These are phyloP conservation scores for Diadophis punctatus DNA, from an alignment of 2,113 vertebrate genomes.

Conservation along the genomic window DNA sequence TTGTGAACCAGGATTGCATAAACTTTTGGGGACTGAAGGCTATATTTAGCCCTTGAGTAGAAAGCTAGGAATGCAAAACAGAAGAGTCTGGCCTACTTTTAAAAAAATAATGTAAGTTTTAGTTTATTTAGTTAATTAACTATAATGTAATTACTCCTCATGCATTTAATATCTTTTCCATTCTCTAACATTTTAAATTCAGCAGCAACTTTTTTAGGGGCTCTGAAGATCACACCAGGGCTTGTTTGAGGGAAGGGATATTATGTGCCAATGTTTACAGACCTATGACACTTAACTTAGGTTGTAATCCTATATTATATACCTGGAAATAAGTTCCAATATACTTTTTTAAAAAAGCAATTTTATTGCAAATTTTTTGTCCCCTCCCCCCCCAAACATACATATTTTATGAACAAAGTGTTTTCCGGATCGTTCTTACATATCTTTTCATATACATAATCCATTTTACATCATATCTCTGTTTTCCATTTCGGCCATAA, in stretches of 20 bases:
- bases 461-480: too few relatives aligned
- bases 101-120: neutral
- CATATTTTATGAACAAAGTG: too few relatives aligned
- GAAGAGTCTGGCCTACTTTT: neutral
- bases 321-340: neutral
- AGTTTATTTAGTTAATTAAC: neutral
- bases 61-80: neutral
- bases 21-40: neutral
- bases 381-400: too few relatives aligned
- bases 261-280: neutral
- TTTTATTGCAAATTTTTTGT: too few relatives aligned
- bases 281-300: conserved; percentile 15
- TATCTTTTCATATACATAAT: too few relatives aligned
- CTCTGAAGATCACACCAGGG: neutral
- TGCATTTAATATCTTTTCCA: neutral
- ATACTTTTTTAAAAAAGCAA: neutral
- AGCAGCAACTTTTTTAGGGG: neutral
- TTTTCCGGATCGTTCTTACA: too few relatives aligned
- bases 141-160: neutral
- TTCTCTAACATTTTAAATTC: neutral
- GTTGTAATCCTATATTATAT: neutral
- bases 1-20: neutral
- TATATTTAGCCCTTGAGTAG: neutral
- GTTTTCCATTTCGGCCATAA: too few relatives aligned
- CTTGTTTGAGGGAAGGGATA: neutral